A percentile compares a stretch with the other conserved stretches of the same genome.
These are phyloP conservation scores for Perithous albicinctus DNA, from an alignment of 2,888 invertebrate species.

Conservation along the genomic window DNA sequence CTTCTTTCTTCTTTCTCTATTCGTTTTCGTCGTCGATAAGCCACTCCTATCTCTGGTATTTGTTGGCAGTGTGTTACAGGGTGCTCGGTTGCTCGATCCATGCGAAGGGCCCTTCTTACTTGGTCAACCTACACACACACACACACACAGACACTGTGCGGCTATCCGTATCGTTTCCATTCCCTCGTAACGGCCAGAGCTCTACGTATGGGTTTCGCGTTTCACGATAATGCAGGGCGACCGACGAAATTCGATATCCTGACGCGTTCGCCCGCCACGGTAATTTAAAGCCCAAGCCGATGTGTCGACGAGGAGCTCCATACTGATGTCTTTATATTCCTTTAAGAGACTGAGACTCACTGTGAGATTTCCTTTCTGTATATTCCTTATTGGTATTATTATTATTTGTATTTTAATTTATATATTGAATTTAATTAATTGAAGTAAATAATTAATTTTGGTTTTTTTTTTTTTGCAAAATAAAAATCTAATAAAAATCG, in stretches of 20 bases:
- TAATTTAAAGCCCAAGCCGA: slow-evolving; percentile 5
- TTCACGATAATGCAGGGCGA: slow-evolving; percentile 53
- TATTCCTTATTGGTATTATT: neutral
- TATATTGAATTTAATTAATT: no score
- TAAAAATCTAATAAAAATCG: no score
- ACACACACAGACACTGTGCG: slow-evolving; percentile 1
- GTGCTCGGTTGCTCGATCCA: slow-evolving; percentile 23
- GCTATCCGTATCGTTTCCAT: slow-evolving; percentile 20
- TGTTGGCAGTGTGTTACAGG: neutral
- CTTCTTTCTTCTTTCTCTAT: neutral
- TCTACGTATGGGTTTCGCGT: slow-evolving; percentile 39
- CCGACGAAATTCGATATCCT: slow-evolving; percentile 57
- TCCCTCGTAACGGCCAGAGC: neutral
- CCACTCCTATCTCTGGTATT: slow-evolving; percentile 34
- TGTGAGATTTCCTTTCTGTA: neutral
- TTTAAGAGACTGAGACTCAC: neutral
- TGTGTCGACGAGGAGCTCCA: neutral
- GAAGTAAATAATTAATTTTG: no score
- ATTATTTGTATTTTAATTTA: neutral
- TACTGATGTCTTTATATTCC: slow-evolving; percentile 4
- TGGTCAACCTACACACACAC: no score
- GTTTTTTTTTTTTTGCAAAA: no score
- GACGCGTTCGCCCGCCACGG: slow-evolving; percentile 17
- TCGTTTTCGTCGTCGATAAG: slow-evolving; percentile 30
- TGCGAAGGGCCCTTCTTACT: slow-evolving; percentile 6